These are phyloP conservation scores for Lepidocyrtoides sp. DNA, from an alignment of 2,888 invertebrate species.

Conservation along the genomic window DNA sequence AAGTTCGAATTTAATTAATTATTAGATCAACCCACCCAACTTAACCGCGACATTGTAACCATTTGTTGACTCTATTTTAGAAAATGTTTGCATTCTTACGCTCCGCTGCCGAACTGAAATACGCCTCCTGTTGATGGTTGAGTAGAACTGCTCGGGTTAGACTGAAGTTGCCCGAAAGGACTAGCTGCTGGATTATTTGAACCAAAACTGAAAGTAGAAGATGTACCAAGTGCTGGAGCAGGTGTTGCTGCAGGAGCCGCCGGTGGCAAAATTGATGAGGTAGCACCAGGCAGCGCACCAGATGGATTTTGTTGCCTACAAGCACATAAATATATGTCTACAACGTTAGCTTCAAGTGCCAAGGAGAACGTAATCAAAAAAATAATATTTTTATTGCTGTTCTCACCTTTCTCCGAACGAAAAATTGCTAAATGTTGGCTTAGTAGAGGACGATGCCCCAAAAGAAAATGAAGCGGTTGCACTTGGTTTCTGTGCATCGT, in stretches of 20 bases:
- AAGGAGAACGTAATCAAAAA: background rate
- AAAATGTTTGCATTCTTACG: constrained; percentile 35
- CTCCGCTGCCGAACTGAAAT: constrained; percentile 42
- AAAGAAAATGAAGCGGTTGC: constrained; percentile 47
- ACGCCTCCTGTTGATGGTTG: constrained; percentile 11
- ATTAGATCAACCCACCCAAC: too few relatives aligned
- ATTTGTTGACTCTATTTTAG: too few relatives aligned
- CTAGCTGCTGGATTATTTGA: constrained; percentile 39
- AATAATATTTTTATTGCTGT: background rate
- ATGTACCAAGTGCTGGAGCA: constrained; percentile 12
- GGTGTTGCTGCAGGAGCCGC: constrained; percentile 28
- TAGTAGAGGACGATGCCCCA: constrained; percentile 16
- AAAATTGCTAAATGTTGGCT: constrained; percentile 50
- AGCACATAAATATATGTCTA: background rate
- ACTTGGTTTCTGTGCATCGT: constrained; percentile 41
- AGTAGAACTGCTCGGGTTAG: constrained; percentile 8
- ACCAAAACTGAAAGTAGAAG: constrained; percentile 55
- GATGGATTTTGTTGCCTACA: constrained; percentile 29
- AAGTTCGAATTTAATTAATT: too few relatives aligned
- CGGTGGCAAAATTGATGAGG: constrained; percentile 13
- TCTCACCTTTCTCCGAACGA: constrained; percentile 59
- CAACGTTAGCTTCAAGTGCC: too few relatives aligned
- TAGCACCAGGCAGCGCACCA: constrained; percentile 3
- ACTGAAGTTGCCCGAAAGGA: constrained; percentile 51
- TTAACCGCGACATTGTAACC: too few relatives aligned